These are phyloP conservation scores for Chaunax sp. DNA, from an alignment of 2,797 vertebrate species.

Conservation along the genomic window DNA sequence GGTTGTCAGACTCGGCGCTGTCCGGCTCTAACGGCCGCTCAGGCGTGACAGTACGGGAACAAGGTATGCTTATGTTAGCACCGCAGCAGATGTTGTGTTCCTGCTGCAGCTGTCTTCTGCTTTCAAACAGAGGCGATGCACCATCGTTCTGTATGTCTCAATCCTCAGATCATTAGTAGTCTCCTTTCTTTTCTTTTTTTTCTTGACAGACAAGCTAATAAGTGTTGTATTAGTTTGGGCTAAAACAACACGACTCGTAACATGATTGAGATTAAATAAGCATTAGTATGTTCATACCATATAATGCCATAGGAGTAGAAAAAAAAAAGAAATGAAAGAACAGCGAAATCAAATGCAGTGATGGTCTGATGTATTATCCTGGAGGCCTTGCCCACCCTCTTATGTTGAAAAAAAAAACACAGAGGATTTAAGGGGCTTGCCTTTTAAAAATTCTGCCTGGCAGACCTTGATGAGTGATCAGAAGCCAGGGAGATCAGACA, in stretches of 20 bases:
- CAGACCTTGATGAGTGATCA: slow-evolving; percentile 75
- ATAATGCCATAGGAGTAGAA: neutral
- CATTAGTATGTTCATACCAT: too few species aligned
- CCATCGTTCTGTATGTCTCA: slow-evolving; percentile 39
- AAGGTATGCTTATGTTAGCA: slow-evolving; percentile 56
- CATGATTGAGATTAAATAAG: too few species aligned
- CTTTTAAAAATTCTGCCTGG: slow-evolving; percentile 47
- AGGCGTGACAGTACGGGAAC: slow-evolving; percentile 61
- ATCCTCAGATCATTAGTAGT: slow-evolving; percentile 30
- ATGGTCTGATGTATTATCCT: slow-evolving; percentile 41
- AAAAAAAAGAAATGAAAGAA: slow-evolving; percentile 2
- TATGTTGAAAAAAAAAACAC: slow-evolving; percentile 14
- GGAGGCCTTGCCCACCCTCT: slow-evolving; percentile 20
- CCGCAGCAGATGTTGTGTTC: slow-evolving; percentile 72
- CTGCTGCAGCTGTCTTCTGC: slow-evolving; percentile 67
- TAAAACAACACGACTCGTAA: too few species aligned
- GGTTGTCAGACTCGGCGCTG: slow-evolving; percentile 55
- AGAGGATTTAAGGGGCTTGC: slow-evolving; percentile 48
- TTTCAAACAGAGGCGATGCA: slow-evolving; percentile 50
- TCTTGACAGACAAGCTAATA: slow-evolving; percentile 3
- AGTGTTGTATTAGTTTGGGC: too few species aligned
- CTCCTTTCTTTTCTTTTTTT: neutral
- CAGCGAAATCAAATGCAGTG: slow-evolving; percentile 38
- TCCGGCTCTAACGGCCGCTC: slow-evolving; percentile 60
- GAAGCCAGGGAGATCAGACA: slow-evolving; percentile 65